These are phyloP conservation scores for Heloderma charlesbogerti DNA, from an alignment of 2,113 vertebrate species.

Conservation along the genomic window DNA sequence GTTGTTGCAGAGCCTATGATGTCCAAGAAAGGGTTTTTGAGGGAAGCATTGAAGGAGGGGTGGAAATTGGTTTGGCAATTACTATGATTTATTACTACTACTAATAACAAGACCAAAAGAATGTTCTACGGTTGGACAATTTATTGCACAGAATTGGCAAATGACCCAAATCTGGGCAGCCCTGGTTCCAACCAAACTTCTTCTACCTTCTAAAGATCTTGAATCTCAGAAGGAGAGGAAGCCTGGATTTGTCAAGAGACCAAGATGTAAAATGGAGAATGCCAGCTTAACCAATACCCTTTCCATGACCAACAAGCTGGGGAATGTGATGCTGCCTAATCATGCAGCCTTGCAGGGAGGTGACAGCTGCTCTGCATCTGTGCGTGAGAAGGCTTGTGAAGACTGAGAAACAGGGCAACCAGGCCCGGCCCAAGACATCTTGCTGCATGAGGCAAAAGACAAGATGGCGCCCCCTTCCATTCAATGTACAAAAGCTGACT, in stretches of 20 bases:
- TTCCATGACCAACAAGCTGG: not conserved
- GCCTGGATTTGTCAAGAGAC: not conserved
- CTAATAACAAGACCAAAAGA: not conserved
- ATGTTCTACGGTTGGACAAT: not conserved
- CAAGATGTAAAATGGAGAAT: not conserved
- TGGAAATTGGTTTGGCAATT: not conserved
- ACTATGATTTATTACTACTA: not conserved
- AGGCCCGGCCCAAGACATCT: too few relatives aligned
- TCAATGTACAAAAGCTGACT: too few relatives aligned
- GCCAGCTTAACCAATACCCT: not conserved
- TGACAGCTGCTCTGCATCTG: not conserved
- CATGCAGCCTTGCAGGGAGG: not conserved
- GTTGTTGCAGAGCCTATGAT: not conserved
- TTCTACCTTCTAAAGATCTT: not conserved
- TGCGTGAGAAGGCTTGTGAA: not conserved
- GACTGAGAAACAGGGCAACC: not conserved
- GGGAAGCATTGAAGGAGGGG: not conserved
- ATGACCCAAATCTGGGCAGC: not conserved
- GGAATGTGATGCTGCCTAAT: not conserved
- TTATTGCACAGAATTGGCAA: not conserved
- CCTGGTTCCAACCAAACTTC: not conserved
- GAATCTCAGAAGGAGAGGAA: not conserved
- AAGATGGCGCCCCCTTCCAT: too few relatives aligned
- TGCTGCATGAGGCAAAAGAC: too few relatives aligned
- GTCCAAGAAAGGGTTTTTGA: not conserved